Evolutionary conservation across 1,140 invertebrate species (phyloP).

Genomic region (Papilio polyxenes): DNA sequence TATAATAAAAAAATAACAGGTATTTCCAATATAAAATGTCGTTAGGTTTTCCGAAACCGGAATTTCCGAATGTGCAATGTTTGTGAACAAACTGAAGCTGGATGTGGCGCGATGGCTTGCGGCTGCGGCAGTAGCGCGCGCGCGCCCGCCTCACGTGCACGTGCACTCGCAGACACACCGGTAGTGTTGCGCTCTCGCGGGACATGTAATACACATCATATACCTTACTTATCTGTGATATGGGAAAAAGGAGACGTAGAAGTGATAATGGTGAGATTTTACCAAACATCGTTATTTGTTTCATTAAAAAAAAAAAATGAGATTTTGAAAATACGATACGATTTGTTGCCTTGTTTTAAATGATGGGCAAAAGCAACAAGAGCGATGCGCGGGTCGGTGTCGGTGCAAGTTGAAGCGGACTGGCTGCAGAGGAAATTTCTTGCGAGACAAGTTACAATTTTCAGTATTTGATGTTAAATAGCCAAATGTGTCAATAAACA

Average conservation of each 20-base stretch:
- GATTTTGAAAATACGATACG: too few species aligned
- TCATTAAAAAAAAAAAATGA: background rate
- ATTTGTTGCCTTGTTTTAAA: too few species aligned
- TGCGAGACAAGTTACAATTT: background rate
- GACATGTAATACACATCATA: background rate
- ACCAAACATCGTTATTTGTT: background rate
- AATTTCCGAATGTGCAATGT: too few species aligned
- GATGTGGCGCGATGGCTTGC: background rate
- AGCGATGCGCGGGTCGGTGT: background rate
- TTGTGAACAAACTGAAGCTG: too few species aligned
- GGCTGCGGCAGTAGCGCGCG: background rate
- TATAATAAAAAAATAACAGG: too few species aligned
- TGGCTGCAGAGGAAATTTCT: background rate
- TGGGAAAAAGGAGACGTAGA: background rate
- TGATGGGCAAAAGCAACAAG: too few species aligned
- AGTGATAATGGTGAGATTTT: background rate
- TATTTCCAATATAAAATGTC: too few species aligned
- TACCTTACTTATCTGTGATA: conserved; percentile 5
- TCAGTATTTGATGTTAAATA: background rate
- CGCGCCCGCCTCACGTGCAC: background rate
- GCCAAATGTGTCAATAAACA: background rate
- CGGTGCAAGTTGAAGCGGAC: too few species aligned
- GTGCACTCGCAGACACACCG: background rate
- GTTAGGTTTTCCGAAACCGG: too few species aligned
- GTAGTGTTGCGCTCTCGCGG: background rate